Conservation (phyloP, 1,140 invertebrate genomes). For the Micrasema longulum region DNA sequence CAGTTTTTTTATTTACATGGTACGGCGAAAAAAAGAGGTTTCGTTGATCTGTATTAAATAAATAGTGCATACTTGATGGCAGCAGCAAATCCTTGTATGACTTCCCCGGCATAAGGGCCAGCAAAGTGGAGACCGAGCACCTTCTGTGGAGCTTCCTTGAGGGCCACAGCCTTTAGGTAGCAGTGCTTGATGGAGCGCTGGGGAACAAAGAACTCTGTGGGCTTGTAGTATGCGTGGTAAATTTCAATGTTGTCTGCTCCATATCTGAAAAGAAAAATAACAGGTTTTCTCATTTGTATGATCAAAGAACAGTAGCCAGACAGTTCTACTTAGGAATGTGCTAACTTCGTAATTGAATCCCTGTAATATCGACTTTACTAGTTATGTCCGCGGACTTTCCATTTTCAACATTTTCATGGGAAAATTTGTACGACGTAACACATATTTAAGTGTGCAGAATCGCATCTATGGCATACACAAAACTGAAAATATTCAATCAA, state of each 20-base stretch:
- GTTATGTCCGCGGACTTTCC: too few relatives aligned
- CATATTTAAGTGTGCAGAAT: too few relatives aligned
- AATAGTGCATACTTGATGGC: conserved; percentile 84
- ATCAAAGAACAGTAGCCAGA: too few relatives aligned
- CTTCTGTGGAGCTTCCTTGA: conserved; percentile 76
- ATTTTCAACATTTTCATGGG: too few relatives aligned
- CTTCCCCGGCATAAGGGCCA: conserved; percentile 96
- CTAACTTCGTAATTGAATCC: too few relatives aligned
- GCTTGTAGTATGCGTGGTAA: conserved; percentile 94
- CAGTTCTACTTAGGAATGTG: too few relatives aligned
- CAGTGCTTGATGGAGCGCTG: conserved; percentile 82
- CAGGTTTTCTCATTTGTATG: too few relatives aligned
- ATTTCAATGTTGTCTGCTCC: conserved; percentile 83
- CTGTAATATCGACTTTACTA: too few relatives aligned
- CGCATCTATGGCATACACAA: too few relatives aligned
- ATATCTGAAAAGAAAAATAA: conserved; percentile 56
- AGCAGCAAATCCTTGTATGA: conserved; percentile 95
- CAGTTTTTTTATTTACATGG: background rate
- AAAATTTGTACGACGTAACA: too few relatives aligned
- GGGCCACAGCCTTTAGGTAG: conserved; percentile 83
- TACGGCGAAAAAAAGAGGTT: conserved; percentile 6
- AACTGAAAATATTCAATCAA: too few relatives aligned
- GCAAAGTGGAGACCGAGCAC: conserved; percentile 96
- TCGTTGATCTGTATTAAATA: conserved; percentile 2
- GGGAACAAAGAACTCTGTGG: conserved; percentile 94